These are phyloP conservation scores for Thaumatotibia leucotreta DNA, from an alignment of 1,140 invertebrate genomes.

Conservation along the genomic window DNA sequence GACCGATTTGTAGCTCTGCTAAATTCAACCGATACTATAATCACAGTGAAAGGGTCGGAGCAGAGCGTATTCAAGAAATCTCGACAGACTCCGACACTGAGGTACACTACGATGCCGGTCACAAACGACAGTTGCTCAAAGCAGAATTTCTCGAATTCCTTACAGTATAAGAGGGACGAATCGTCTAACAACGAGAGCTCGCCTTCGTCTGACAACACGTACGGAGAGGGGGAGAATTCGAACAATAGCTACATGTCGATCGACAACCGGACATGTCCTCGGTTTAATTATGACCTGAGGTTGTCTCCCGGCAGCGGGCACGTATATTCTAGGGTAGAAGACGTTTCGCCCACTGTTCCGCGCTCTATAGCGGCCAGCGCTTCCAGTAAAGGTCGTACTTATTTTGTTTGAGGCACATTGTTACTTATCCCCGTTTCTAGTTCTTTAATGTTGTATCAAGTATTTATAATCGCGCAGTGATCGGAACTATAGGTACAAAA, in stretches of 20 bases:
- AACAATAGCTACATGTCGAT: constrained; percentile 76
- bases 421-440: background rate
- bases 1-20: constrained; percentile 61
- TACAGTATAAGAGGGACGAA: constrained; percentile 63
- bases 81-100: constrained; percentile 60
- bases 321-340: constrained; percentile 72
- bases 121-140: constrained; percentile 70
- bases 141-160: constrained; percentile 68
- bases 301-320: constrained; percentile 68
- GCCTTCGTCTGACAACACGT: constrained; percentile 67
- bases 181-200: constrained; percentile 68
- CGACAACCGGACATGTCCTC: constrained; percentile 69
- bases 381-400: constrained; percentile 60
- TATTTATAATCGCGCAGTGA: no score
- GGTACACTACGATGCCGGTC: constrained; percentile 71
- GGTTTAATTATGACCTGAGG: constrained; percentile 74
- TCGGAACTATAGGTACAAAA: no score
- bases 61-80: constrained; percentile 70
- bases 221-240: constrained; percentile 70
- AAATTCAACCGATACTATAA: constrained; percentile 71
- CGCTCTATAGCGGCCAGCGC: constrained; percentile 50
- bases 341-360: constrained; percentile 63
- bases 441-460: constrained; percentile 1
- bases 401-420: constrained; percentile 52
- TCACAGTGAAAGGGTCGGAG: constrained; percentile 64